Conservation (phyloP, 2,888 invertebrate species). For the Venusia cambrica region DNA sequence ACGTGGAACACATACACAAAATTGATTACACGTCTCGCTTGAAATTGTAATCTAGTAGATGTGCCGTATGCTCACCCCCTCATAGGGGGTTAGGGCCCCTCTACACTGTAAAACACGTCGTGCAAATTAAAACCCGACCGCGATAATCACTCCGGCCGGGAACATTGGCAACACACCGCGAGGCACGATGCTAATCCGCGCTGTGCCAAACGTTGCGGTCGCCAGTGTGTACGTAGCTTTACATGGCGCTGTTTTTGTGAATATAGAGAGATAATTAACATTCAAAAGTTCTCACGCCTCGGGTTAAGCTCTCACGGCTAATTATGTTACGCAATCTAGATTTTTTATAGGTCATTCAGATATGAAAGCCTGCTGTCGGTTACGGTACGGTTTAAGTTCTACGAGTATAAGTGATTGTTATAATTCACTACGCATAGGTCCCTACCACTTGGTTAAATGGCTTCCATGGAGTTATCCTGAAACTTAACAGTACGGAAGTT, state of each 20-base stretch:
- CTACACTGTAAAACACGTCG: constrained; percentile 56
- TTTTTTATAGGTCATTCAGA: too few relatives aligned
- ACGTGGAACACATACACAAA: constrained; percentile 21
- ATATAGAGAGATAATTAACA: constrained; percentile 14
- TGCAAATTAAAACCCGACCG: constrained; percentile 74
- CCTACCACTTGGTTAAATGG: too few relatives aligned
- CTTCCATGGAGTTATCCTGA: too few relatives aligned
- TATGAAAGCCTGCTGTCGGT: too few relatives aligned
- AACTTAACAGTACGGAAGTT: too few relatives aligned
- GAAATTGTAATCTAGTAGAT: constrained; percentile 32
- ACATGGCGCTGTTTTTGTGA: constrained; percentile 5
- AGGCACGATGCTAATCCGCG: constrained; percentile 31
- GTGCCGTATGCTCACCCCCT: constrained; percentile 19
- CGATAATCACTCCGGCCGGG: constrained; percentile 55
- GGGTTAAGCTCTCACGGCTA: too few relatives aligned
- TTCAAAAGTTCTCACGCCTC: constrained; percentile 11
- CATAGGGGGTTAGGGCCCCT: constrained; percentile 36
- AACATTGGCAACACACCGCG: constrained; percentile 42
- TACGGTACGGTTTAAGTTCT: too few relatives aligned
- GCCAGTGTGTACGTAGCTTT: constrained; percentile 10
- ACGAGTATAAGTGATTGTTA: too few relatives aligned
- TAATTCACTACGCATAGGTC: too few relatives aligned
- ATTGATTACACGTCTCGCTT: constrained; percentile 27
- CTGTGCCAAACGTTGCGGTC: constrained; percentile 38
- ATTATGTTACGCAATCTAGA: too few relatives aligned